Conservation (phyloP, 2,888 invertebrate species). For the Pyrgus malvae region DNA sequence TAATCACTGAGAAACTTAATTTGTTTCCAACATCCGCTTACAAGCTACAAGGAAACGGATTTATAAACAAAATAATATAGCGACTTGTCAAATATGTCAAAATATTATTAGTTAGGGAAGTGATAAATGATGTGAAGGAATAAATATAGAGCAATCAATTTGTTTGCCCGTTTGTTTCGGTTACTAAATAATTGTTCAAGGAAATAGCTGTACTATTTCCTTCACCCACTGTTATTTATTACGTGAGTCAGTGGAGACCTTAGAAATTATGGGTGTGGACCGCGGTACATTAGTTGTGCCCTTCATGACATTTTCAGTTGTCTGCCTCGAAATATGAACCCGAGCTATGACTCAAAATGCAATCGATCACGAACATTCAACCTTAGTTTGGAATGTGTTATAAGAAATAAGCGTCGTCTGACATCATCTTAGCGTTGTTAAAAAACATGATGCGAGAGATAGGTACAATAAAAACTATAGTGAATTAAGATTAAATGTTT, state of each 20-base stretch:
- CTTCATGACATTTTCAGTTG: constrained; percentile 54
- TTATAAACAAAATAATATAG: not conserved
- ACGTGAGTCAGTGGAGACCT: constrained; percentile 39
- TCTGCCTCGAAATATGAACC: constrained; percentile 48
- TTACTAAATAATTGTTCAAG: constrained; percentile 51
- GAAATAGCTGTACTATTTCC: constrained; percentile 48
- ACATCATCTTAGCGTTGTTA: too few relatives aligned
- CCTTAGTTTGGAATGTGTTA: not conserved
- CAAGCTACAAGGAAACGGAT: constrained; percentile 12
- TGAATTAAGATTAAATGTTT: too few relatives aligned
- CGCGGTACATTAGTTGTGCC: constrained; percentile 42
- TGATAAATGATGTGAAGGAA: constrained; percentile 20
- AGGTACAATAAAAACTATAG: too few relatives aligned
- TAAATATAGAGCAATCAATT: constrained; percentile 31
- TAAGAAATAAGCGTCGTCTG: constrained; percentile 8
- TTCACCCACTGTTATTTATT: constrained; percentile 45
- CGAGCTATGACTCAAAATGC: constrained; percentile 52
- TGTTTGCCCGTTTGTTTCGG: constrained; percentile 53
- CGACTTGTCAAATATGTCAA: constrained; percentile 4
- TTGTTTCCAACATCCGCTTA: not conserved
- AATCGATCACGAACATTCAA: constrained; percentile 51
- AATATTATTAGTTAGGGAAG: constrained; percentile 9
- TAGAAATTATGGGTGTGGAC: constrained; percentile 38
- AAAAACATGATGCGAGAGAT: too few relatives aligned
- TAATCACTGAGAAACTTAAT: not conserved